phyloP scores from a whole-genome alignment of 2,888 invertebrate genomes.

The Drosophila kanekoi region DNA sequence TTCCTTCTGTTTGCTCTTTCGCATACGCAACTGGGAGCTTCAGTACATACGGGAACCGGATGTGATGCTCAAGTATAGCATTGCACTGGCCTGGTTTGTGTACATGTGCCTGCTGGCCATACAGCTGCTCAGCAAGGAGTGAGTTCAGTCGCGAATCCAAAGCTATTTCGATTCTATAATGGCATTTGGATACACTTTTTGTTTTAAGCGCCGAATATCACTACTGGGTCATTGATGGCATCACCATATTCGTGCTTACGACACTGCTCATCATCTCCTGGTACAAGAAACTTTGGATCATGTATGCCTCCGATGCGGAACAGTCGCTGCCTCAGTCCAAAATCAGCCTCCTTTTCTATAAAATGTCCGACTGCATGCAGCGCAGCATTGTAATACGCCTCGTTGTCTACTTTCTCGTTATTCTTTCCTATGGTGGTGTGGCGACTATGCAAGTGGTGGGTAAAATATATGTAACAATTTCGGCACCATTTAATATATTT shows the following conservation, averaged over 20 bases:
- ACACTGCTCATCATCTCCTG: conserved; percentile 90
- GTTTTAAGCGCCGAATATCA: conserved; percentile 44
- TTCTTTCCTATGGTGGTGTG: conserved; percentile 87
- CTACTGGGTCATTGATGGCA: conserved; percentile 86
- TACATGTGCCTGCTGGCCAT: conserved; percentile 87
- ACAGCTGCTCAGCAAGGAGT: conserved; percentile 87
- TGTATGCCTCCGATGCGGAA: conserved; percentile 76
- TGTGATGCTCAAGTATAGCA: conserved; percentile 93
- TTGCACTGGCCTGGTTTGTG: conserved; percentile 87
- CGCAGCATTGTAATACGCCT: conserved; percentile 88
- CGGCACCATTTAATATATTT: no score
- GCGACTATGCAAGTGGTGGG: conserved; percentile 72
- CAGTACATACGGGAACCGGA: conserved; percentile 91
- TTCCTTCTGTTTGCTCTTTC: conserved; percentile 88
- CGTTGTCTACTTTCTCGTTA: conserved; percentile 89
- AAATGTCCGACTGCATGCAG: conserved; percentile 88
- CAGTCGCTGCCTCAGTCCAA: conserved; percentile 85
- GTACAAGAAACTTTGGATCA: conserved; percentile 91
- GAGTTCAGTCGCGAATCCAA: conserved; percentile 34
- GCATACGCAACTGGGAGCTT: conserved; percentile 88
- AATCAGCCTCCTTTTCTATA: conserved; percentile 87
- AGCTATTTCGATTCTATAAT: no score
- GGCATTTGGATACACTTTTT: conserved; percentile 1
- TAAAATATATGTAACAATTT: not conserved
- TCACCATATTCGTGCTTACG: conserved; percentile 86